A percentile compares a stretch with the other conserved stretches of the same genome.
Evolutionary conservation across 2,888 invertebrate species (phyloP).

Genomic region (Stenodera caucasica): DNA sequence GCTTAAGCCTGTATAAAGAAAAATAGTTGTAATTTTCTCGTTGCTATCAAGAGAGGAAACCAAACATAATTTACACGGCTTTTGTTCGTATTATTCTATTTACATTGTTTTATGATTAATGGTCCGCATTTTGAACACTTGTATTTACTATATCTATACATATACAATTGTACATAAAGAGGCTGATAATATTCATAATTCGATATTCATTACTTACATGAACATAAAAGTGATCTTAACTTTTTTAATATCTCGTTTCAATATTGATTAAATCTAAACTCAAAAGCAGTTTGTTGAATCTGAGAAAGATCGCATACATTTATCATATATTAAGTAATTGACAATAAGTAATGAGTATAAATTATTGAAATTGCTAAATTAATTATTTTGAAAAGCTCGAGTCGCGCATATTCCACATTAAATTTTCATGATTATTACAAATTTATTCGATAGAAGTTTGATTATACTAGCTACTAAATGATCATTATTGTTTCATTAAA

Average conservation of each 20-base stretch:
- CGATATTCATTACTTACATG: background rate
- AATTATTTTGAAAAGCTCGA: too few relatives aligned
- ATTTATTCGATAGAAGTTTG: too few relatives aligned
- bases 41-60: slow-evolving; percentile 15
- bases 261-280: background rate
- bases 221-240: too few relatives aligned
- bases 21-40: slow-evolving; percentile 29
- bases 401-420: background rate
- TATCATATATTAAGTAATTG: too few relatives aligned
- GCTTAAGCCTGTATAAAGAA: slow-evolving; percentile 14
- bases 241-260: background rate
- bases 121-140: slow-evolving; percentile 16
- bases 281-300: too few relatives aligned
- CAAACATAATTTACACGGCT: slow-evolving; percentile 27
- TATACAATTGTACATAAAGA: slow-evolving; percentile 9
- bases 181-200: background rate
- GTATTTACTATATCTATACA: background rate
- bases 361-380: too few relatives aligned
- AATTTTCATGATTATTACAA: too few relatives aligned
- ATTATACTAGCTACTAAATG: too few relatives aligned
- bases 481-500: too few relatives aligned
- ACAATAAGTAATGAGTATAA: too few relatives aligned
- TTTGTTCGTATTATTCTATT: slow-evolving; percentile 24
- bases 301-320: too few relatives aligned
- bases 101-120: slow-evolving; percentile 29